A percentile compares a stretch with the other conserved stretches of the same genome.
phyloP scores from a whole-genome alignment of 1,140 invertebrate species.

The Drosophila repleta region DNA sequence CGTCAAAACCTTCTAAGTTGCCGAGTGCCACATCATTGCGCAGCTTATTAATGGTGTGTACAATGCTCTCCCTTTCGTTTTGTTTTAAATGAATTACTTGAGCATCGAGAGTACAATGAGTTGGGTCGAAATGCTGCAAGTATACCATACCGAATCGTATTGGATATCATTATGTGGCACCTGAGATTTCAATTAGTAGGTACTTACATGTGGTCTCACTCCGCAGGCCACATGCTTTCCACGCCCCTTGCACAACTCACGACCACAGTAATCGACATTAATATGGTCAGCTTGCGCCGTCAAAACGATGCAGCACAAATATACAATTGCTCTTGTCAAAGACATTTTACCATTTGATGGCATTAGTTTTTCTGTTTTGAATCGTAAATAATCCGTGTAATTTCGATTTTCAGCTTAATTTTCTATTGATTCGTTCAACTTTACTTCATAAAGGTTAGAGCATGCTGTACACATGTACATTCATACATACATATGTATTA shows the following conservation, averaged over 20 bases:
- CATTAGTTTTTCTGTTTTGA: neutral
- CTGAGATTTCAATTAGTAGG: neutral
- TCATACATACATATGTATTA: too few relatives aligned
- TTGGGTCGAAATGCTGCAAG: neutral
- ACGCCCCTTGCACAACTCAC: neutral
- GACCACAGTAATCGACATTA: conserved; percentile 14
- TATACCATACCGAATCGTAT: neutral
- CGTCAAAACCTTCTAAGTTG: conserved; percentile 17
- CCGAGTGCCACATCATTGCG: conserved; percentile 38
- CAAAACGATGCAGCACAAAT: neutral
- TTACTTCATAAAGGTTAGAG: too few relatives aligned
- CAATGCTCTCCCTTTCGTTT: neutral
- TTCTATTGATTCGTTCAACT: too few relatives aligned
- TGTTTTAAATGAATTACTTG: neutral
- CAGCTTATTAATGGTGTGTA: conserved; percentile 7
- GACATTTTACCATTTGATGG: conserved; percentile 9
- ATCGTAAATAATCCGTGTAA: conserved; percentile 20
- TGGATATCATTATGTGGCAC: neutral
- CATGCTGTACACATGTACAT: too few relatives aligned
- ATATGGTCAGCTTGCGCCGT: too few relatives aligned
- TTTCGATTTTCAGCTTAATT: conserved; percentile 8
- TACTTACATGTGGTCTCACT: neutral
- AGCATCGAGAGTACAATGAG: conserved; percentile 28
- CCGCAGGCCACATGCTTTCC: conserved; percentile 13
- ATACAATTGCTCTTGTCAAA: neutral